A percentile compares a stretch with the other conserved stretches of the same genome.
Conservation (phyloP, 2,113 vertebrate genomes). For the Sminthopsis crassicaudata region DNA sequence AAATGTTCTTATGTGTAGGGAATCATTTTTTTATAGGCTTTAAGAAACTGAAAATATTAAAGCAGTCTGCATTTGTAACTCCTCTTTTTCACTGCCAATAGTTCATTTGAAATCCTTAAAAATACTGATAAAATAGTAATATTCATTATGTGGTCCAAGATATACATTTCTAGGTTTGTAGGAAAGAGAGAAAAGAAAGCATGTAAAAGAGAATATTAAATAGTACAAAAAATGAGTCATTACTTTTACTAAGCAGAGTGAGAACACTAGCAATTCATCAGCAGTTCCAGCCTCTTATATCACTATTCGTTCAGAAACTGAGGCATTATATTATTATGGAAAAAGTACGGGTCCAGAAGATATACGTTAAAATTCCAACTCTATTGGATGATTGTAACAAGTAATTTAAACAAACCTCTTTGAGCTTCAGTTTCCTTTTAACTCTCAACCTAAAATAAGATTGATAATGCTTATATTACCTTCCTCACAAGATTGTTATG, state of each 20-base stretch:
- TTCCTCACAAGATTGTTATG: background rate
- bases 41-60: slow-evolving; percentile 50
- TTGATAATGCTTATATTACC: background rate
- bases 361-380: background rate
- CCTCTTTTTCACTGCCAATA: background rate
- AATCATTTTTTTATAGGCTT: slow-evolving; percentile 19
- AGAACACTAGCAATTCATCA: background rate
- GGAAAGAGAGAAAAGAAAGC: slow-evolving; percentile 35
- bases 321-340: background rate
- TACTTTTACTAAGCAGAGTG: slow-evolving; percentile 64
- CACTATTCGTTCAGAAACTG: slow-evolving; percentile 37
- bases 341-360: background rate
- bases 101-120: slow-evolving; percentile 43
- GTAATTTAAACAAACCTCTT: background rate
- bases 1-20: background rate
- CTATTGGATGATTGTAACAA: background rate
- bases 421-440: background rate
- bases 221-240: slow-evolving; percentile 54
- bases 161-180: slow-evolving; percentile 45
- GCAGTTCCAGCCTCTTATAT: slow-evolving; percentile 25
- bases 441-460: background rate
- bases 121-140: slow-evolving; percentile 31
- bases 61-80: slow-evolving; percentile 19
- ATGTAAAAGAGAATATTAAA: slow-evolving; percentile 44
- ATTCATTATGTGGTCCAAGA: background rate